phyloP scores from a whole-genome alignment of 2,888 invertebrate species.

The Phengaris arion region DNA sequence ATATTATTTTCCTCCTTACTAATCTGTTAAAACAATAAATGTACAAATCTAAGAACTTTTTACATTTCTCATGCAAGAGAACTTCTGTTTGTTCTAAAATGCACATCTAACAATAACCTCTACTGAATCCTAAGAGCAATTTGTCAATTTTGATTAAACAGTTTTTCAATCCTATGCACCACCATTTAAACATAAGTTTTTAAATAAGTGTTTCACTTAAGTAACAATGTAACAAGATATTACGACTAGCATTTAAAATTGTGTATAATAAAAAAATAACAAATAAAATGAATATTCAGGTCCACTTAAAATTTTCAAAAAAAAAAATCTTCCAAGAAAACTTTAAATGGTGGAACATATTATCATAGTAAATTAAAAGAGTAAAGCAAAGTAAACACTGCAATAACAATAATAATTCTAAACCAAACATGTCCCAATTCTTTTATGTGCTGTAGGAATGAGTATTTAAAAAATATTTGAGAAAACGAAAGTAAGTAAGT shows the following conservation, averaged over 20 bases:
- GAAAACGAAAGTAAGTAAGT: not conserved
- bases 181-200: not conserved
- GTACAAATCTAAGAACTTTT: constrained; percentile 62
- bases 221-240: not conserved
- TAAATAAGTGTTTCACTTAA: not conserved
- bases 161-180: not conserved
- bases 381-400: not conserved
- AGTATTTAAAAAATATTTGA: not conserved
- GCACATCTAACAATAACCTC: constrained; percentile 57
- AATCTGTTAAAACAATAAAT: constrained; percentile 65
- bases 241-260: constrained; percentile 1
- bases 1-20: constrained; percentile 67
- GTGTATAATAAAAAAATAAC: not conserved
- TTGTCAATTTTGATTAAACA: constrained; percentile 14
- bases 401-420: not conserved
- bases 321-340: not conserved
- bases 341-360: not conserved
- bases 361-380: not conserved
- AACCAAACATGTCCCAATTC: not conserved
- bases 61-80: constrained; percentile 59
- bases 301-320: not conserved
- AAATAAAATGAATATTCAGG: not conserved
- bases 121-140: constrained; percentile 47
- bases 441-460: not conserved
- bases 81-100: constrained; percentile 51